Percentiles rank a stretch among this genome's conserved stretches.
These are phyloP conservation scores for Zaprionus obscuricornis DNA, from an alignment of 2,888 invertebrate genomes.

Conservation along the genomic window DNA sequence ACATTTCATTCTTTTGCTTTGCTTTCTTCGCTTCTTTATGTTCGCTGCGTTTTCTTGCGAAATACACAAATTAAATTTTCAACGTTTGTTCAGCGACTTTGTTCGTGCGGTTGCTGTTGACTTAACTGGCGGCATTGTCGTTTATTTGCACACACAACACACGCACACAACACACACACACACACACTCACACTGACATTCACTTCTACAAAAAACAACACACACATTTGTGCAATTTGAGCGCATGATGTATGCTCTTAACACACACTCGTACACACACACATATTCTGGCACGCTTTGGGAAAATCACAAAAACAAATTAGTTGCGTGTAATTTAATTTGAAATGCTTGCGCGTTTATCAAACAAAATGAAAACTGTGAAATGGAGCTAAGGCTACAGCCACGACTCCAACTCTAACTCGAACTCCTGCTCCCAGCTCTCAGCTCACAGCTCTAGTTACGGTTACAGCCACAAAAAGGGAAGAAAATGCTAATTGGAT, in stretches of 20 bases:
- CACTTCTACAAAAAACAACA: too few species aligned
- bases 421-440: neutral
- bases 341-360: constrained; percentile 69
- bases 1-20: constrained; percentile 8
- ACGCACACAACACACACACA: constrained; percentile 14
- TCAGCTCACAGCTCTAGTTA: neutral
- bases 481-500: constrained; percentile 71
- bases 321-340: constrained; percentile 77
- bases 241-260: constrained; percentile 11
- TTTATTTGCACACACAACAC: constrained; percentile 20
- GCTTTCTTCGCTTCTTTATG: constrained; percentile 4
- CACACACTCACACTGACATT: too few species aligned
- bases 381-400: constrained; percentile 48
- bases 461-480: constrained; percentile 30
- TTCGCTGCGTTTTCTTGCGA: constrained; percentile 1
- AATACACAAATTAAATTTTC: constrained; percentile 44
- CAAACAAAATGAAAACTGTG: constrained; percentile 71
- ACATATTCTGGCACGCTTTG: constrained; percentile 16
- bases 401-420: too few species aligned
- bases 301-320: constrained; percentile 70
- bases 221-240: constrained; percentile 9
- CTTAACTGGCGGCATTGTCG: constrained; percentile 41
- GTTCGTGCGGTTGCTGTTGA: constrained; percentile 47
- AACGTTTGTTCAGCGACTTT: constrained; percentile 49
- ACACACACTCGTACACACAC: constrained; percentile 12